Evolutionary conservation across 2,113 vertebrate species (phyloP), one percentile per base, ranked within the genome.

Genomic region (Hemicordylus capensis): DNA sequence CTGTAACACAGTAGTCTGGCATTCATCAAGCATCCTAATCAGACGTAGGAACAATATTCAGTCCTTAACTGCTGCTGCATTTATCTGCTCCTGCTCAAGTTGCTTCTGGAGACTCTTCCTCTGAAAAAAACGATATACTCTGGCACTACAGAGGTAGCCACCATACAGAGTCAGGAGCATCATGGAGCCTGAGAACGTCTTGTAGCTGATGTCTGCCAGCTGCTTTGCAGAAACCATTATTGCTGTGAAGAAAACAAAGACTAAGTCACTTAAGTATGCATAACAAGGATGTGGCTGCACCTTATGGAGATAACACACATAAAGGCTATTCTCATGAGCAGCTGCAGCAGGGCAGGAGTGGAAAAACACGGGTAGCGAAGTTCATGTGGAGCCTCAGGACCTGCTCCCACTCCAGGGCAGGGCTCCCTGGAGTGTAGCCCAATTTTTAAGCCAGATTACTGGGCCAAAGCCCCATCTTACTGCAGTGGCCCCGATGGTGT

Each of bases 141-240:
- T 96, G 66, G 94, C 4, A 0, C 78, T 92, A 86, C 98, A 98
- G 85, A 99, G 95, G 95, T 97, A 98, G 3, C 97, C 98, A 4
- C 96, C 98, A 1, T 99, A 99, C 5, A 95, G 14, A 0, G 98
- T 98, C 85, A 99, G 95, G 76, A 99, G 91, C 95, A 98, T 95
- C 98, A 99, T 99, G 34, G 98, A 98, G 3, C 95, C 88, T 0
- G 98, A 98, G 89, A 99, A 98, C 1, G 97, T 83, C 89, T 96
- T 97, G 87, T 99, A 99, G 15, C 98, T 97, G 3, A 97, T 61
- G 84, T 99, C 98, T 19, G 98, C 98, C 31, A 99, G 79, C 34
- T 96, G 97, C 96, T 97, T 99, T n/a, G 90, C 94, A 48, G 96
- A 94, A 26, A 97, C 93, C 98, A 99, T 99, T 88, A 64, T 85